Conservation (phyloP, 2,113 vertebrate genomes). For the Apeltes quadracus region DNA sequence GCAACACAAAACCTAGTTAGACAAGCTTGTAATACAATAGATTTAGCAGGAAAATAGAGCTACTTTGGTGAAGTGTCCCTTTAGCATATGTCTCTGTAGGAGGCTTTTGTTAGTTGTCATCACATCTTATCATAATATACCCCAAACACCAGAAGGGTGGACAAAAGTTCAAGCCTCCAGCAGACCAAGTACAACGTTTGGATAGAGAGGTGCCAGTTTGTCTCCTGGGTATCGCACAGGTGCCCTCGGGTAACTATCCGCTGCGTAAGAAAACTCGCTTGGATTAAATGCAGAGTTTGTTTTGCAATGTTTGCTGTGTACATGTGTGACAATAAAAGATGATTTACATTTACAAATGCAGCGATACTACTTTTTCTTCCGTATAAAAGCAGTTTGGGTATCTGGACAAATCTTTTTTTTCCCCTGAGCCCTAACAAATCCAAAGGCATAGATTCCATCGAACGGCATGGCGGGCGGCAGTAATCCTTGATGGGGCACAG, state of each 20-base stretch:
- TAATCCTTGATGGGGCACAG: constrained; percentile 70
- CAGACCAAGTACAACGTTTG: background rate
- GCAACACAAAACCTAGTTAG: background rate
- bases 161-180: background rate
- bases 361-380: constrained; percentile 17
- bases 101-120: constrained; percentile 11
- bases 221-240: too few relatives aligned
- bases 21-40: background rate
- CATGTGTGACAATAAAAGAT: background rate
- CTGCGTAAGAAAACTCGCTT: background rate
- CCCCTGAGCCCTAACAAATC: constrained; percentile 59
- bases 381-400: constrained; percentile 46
- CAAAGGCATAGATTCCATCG: constrained; percentile 65
- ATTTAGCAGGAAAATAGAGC: background rate
- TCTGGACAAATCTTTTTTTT: constrained; percentile 32
- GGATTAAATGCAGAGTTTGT: background rate
- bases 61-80: constrained; percentile 10
- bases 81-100: constrained; percentile 29
- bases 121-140: constrained; percentile 42
- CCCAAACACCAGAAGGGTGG: background rate
- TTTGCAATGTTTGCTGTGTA: background rate
- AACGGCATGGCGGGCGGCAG: constrained; percentile 45
- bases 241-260: background rate
- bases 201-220: background rate
- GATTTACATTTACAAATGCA: constrained; percentile 28